A percentile compares a stretch with the other conserved stretches of the same genome.
Evolutionary conservation across 1,140 invertebrate genomes (phyloP).

Genomic region (Drosophila takahashii): DNA sequence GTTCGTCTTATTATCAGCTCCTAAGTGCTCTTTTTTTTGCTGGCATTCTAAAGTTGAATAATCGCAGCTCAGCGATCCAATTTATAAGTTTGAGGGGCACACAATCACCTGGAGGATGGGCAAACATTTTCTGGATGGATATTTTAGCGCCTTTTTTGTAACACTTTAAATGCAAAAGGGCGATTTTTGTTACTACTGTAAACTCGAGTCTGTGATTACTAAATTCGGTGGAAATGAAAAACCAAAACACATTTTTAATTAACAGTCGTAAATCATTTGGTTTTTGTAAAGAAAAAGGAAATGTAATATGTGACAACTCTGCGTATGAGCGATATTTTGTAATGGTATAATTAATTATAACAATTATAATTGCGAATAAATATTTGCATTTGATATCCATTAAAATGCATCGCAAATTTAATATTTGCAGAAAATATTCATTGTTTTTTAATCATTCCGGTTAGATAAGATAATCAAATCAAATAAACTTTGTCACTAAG

Average conservation of each 20-base stretch:
- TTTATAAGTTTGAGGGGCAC: background rate
- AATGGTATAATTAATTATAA: no score
- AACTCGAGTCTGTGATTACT: no score
- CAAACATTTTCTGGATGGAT: conserved; percentile 16
- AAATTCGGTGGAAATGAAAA: no score
- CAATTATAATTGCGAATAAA: no score
- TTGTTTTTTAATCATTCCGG: background rate
- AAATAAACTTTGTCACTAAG: background rate
- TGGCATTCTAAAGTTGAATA: conserved; percentile 33
- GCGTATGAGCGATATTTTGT: conserved; percentile 26
- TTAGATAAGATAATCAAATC: background rate
- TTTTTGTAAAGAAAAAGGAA: background rate
- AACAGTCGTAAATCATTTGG: background rate
- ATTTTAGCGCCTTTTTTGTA: background rate
- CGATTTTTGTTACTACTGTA: background rate
- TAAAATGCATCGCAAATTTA: background rate
- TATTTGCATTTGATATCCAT: background rate
- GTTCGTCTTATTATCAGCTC: conserved; percentile 23
- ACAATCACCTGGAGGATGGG: background rate
- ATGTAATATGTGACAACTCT: background rate
- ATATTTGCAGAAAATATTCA: no score
- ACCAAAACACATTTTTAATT: no score
- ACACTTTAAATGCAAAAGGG: background rate
- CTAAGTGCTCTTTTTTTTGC: conserved; percentile 39
- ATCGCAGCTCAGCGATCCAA: conserved; percentile 18